Evolutionary conservation across 2,797 vertebrate genomes (phyloP), one percentile per base, ranked within the genome.

Genomic region (Cirrhinus molitorella): DNA sequence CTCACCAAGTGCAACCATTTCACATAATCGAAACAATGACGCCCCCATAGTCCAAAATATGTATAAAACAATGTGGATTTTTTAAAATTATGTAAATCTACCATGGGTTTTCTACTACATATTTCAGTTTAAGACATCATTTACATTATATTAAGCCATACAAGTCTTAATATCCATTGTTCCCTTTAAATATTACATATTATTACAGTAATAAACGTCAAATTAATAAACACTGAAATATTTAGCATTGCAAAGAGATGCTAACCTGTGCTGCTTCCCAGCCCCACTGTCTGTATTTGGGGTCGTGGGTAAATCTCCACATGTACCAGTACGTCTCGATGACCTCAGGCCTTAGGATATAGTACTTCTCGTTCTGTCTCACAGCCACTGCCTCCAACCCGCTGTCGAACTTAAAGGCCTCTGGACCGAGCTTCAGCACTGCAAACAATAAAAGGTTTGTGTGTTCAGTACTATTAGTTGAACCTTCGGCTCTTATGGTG

Each of bases 281-380:
- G 92, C 98, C 98, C 98, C 98, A 99, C 91, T 97, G 96, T 45
- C 98, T 93, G 91, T 99, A 99, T 87, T 98, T 97, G 87, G 98
- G 98, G 86, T 99, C 98, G 0, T 99, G 97, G 73, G 98, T 99
- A 93, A 98, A 99, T 88, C 98, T 95, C 98, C 98, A 99, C 93
- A 99, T 98, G 88, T 99, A 99, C 97, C 97, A 99, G 89, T 99
- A 99, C 19, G 98, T 99, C 93, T 99, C 98, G 51, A 99, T 99
- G 82, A 99, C 98, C 92, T 99, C 98, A 3, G 98, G 98, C 77
- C 98, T 94, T 57, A 99, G 95, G 91, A 99, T 99, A 93, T 99
- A 99, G 90, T 99, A 99, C 88, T 99, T 99, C 90, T 99, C 98
- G 28, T 98, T 99, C 91, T 99, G 98, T 31, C 98, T 95, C 19